Evolutionary conservation across 2,797 vertebrate species (phyloP).

Genomic region (Eremophila alpestris): DNA sequence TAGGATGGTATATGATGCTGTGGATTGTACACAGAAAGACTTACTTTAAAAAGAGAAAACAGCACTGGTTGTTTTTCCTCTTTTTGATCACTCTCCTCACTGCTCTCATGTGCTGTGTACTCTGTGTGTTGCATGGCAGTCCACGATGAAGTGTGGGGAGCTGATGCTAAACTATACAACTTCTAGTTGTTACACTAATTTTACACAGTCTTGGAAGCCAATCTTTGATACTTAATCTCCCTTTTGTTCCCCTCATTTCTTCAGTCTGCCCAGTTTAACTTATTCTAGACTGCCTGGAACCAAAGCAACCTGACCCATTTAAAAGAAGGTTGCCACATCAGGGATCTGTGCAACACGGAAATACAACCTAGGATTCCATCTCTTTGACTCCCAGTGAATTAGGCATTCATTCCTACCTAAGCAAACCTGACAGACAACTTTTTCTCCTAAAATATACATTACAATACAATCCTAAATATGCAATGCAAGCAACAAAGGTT

Average conservation of each 20-base stretch:
- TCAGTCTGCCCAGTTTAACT: background rate
- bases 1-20: background rate
- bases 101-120: background rate
- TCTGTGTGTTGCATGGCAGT: background rate
- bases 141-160: background rate
- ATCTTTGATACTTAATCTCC: slow-evolving; percentile 22
- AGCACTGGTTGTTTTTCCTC: background rate
- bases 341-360: background rate
- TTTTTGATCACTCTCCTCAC: background rate
- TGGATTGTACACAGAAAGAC: background rate
- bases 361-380: background rate
- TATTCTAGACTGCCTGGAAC: slow-evolving; percentile 1
- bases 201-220: background rate
- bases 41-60: background rate
- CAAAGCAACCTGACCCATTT: slow-evolving; percentile 7
- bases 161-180: background rate
- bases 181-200: background rate
- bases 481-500: background rate
- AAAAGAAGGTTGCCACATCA: background rate
- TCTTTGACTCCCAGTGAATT: background rate
- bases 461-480: background rate
- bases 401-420: background rate
- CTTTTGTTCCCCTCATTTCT: slow-evolving; percentile 24
- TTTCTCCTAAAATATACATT: background rate
- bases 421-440: slow-evolving; percentile 8